Evolutionary conservation across 2,797 vertebrate species (phyloP), one percentile per base, ranked within the genome.

Genomic region (Poecilia wingei): DNA sequence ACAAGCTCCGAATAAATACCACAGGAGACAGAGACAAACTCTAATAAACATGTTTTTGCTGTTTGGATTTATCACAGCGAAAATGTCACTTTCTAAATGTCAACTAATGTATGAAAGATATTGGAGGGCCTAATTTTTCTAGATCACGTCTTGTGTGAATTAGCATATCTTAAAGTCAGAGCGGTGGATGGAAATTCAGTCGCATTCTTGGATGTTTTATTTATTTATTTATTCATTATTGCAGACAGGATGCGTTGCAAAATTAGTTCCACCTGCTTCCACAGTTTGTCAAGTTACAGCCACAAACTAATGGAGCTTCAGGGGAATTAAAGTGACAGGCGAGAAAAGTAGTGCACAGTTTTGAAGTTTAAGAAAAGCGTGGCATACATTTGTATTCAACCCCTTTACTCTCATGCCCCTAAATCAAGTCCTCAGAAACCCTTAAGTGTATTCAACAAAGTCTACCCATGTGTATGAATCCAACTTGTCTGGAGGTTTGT

Each of bases 1-100:
- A 89, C 85, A 73, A 82, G 78, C 76, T 4, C 4, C 12, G 87
- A 88, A 86, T 87, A 93, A 92, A 91, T 90, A 87, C 84, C 77
- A 82, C 72, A 71, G 61, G 70, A 89, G 85, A 84, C 84, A 79
- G 72, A 82, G 81, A 86, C 81, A 77, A 81, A 82, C 76, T 89
- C 90, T 81, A 84, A 92, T 88, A 90, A 91, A 86, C 86, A 78
- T 22, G 74, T 76, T 83, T 87, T 79, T 82, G 72, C 46, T 46
- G 70, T 82, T 86, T 75, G 75, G 75, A 86, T 85, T 78, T 75
- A 70, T 79, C 77, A 3, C 78, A 28, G 46, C 39, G 31, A 84
- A 87, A 82, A 89, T 84, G 82, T 79, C 83, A 86, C 33, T 75
- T 31, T 82, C 66, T 61, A 84, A 91, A 90, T 85, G 89, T 91